Conservation (phyloP, 2,888 invertebrate genomes). For the Pammene aurita region DNA sequence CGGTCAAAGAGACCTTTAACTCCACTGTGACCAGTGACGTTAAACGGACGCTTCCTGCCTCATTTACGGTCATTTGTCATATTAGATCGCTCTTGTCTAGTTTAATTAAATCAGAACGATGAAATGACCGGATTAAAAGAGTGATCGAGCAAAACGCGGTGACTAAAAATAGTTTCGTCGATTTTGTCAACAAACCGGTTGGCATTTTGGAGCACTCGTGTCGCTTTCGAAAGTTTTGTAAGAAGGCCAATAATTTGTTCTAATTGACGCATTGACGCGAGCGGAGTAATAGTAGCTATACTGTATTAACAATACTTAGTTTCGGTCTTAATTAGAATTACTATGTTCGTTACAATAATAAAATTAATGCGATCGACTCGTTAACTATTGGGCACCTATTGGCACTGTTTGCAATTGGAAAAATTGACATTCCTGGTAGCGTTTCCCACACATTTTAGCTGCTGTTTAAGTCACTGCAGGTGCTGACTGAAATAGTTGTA, state of each 20-base stretch:
- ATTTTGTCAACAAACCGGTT: conserved; percentile 3
- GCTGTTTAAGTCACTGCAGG: no score
- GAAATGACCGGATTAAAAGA: conserved; percentile 1
- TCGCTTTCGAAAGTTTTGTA: conserved; percentile 1
- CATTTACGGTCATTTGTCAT: conserved; percentile 39
- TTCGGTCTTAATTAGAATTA: no score
- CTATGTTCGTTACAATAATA: no score
- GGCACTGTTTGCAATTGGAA: no score
- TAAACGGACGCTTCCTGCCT: conserved; percentile 67
- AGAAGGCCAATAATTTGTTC: not conserved
- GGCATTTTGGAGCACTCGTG: not conserved
- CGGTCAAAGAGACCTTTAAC: conserved; percentile 57
- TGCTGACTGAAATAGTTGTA: no score
- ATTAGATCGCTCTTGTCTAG: conserved; percentile 34
- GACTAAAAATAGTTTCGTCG: not conserved
- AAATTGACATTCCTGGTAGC: no score
- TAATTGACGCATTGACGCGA: not conserved
- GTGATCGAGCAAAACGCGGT: not conserved
- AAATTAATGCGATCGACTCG: no score
- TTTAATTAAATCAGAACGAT: conserved; percentile 36
- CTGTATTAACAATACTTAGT: no score
- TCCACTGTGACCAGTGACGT: conserved; percentile 50
- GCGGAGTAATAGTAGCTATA: no score
- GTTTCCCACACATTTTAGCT: no score
- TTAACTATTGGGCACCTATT: no score